These are phyloP conservation scores for Piezodorus guildinii DNA, from an alignment of 1,140 invertebrate species.

Conservation along the genomic window DNA sequence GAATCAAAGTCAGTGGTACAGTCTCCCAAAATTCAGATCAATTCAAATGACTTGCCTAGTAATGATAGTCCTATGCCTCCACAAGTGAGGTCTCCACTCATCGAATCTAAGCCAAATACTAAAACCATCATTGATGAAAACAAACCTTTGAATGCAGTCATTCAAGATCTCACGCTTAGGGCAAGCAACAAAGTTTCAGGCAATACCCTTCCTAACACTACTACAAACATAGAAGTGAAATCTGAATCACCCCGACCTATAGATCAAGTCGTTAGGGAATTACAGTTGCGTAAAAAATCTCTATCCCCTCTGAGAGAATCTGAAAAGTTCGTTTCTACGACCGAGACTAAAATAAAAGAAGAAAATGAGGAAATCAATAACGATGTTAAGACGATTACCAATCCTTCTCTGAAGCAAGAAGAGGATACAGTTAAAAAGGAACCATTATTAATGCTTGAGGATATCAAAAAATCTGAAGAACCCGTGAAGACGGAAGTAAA, in stretches of 20 bases:
- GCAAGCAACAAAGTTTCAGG: conserved; percentile 16
- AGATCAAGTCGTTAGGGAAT: conserved; percentile 25
- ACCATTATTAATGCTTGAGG: not conserved
- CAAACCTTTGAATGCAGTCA: conserved; percentile 26
- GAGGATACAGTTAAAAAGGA: conserved; percentile 21
- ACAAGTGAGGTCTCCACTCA: not conserved
- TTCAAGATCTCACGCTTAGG: conserved; percentile 26
- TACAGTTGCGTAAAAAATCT: conserved; percentile 23
- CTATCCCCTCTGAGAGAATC: not conserved
- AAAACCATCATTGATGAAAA: conserved; percentile 18
- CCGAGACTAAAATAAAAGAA: conserved; percentile 1
- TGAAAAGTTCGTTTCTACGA: not conserved
- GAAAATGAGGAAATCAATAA: conserved; percentile 23
- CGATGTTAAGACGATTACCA: conserved; percentile 13
- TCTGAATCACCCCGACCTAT: conserved; percentile 18
- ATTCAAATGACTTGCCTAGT: too few relatives aligned
- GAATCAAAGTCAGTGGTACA: too few relatives aligned
- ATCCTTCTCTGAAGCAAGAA: conserved; percentile 25
- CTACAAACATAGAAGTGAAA: conserved; percentile 11
- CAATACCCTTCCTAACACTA: not conserved
- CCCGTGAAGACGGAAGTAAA: not conserved
- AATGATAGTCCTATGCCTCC: too few relatives aligned
- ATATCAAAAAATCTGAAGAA: not conserved
- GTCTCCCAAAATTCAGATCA: too few relatives aligned
- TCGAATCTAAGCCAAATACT: not conserved